Base-by-base conservation (phyloP, 1,140 invertebrate genomes). In the Phortica variegata region DNA sequence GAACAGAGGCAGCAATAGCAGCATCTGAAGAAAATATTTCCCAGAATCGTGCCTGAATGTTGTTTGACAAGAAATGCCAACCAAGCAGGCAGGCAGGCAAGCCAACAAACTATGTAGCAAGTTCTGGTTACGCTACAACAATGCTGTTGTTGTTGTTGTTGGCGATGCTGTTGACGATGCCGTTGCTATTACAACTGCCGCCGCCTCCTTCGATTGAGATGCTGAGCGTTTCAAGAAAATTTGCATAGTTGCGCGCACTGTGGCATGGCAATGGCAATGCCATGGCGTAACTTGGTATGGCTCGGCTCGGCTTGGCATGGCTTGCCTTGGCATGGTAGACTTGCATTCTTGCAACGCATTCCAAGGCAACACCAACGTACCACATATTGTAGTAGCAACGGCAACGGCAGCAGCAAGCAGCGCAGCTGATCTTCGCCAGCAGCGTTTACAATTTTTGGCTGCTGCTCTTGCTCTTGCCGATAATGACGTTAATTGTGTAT, bases 21-120 rank as follows among this genome's bases (percentile, higher is more conserved):
- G n/a, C n/a, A n/a, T n/a, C 26, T 29, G 26, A 46, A 60, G 47
- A 68, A 34, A 70, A 71, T 71, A 62, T 54, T 70, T 70, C 65
- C 54, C 61, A 71, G 66, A 70, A 70, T 70, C 65, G 65, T 70
- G 65, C 65, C 54, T 71, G 66, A 70, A 70, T 70, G 65, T 61
- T 71, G 65, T 71, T 29, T 29, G 26, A 6, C 26, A 34, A 34
- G 33, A 10, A n/a, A 34, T 34, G 12, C 10, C 12, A 4, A 7
- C 33, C n/a, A n/a, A n/a, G n/a, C n/a, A n/a, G n/a, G n/a, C n/a
- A n/a, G n/a, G n/a, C n/a, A n/a, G n/a, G n/a, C n/a, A n/a, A n/a
- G n/a, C n/a, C n/a, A n/a, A n/a, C n/a, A n/a, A 26, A 26, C 23
- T 26, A 26, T 26, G 23, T 26, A 26, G 23, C 23, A 26, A 26